Evolutionary conservation across 2,797 vertebrate species (phyloP), one percentile per base, ranked within the genome.

Genomic region (Tragopan temminckii): DNA sequence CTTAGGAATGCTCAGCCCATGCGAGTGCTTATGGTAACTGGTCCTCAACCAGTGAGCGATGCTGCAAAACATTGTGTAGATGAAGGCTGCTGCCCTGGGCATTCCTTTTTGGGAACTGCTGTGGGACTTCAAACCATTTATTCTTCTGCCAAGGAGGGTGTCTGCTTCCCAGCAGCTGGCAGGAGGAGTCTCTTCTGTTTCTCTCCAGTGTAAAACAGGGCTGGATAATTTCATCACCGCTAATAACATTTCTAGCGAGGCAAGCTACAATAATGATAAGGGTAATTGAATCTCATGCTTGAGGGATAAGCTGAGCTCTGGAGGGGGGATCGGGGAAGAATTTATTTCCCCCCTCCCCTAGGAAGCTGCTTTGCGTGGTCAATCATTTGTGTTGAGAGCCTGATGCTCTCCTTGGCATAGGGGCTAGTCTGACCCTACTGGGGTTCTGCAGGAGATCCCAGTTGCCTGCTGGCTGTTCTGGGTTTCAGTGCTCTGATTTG

Each of bases 271-370:
- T 89, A 92, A 93, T 94, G 95, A 96, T 96, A 94, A 95, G 90
- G 95, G 94, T 96, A 96, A 96, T 96, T 95, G 91, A 94, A 95
- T 95, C 93, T 95, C 85, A 81, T 84, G 89, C 93, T 95, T 92
- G 67, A 75, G 94, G 92, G 89, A 94, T 93, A 95, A 94, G 89
- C 89, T 53, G 80, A 88, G 82, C 90, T 94, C 89, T 89, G 87
- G 78, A 82, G 85, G 57, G 82, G 82, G 89, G 61, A 88, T 81
- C 72, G 69, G 78, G 19, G 66, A 91, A 64, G 82, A 89, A 93
- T 91, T 95, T 11, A 88, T 88, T 92, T 90, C 46, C 74, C 77
- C 80, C 27, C 31, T 72, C 87, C 77, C 71, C 90, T 36, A 33
- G 57, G 93, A 91, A 71, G 76, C 68, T 55, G 72, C 86, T 92